Conservation (phyloP, 2,113 vertebrate genomes). For the Trematocara unimaculatum region DNA sequence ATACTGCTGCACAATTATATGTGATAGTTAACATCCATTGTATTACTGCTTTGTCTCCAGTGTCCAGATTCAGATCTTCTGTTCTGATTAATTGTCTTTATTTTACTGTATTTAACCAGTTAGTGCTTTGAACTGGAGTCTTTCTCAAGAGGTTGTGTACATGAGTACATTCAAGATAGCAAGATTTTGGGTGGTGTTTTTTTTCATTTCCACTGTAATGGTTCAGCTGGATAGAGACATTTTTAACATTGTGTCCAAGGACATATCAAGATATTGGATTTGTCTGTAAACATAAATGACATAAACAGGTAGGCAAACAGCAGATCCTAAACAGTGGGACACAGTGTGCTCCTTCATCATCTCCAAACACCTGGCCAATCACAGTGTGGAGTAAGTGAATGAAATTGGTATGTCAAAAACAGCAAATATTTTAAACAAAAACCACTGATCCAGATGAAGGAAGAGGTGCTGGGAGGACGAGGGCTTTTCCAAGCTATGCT, state of each 20-base stretch:
- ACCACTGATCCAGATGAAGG: neutral
- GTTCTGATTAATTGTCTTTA: neutral
- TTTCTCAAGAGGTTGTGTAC: neutral
- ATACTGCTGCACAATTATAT: neutral
- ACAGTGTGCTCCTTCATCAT: neutral
- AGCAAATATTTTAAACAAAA: neutral
- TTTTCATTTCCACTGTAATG: neutral
- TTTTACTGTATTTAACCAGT: neutral
- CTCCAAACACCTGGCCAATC: neutral
- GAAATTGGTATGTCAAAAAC: neutral
- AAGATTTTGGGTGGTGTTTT: neutral
- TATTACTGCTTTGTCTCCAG: neutral
- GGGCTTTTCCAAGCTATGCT: neutral
- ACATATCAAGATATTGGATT: neutral
- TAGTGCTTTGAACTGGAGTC: neutral
- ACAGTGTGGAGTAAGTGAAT: neutral
- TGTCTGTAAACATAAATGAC: neutral
- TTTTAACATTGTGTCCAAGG: neutral
- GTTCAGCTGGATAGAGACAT: neutral
- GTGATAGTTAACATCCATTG: neutral
- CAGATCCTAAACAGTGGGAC: neutral
- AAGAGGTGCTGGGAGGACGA: neutral
- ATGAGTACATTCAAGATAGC: neutral
- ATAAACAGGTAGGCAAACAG: neutral
- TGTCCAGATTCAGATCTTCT: neutral